Evolutionary conservation across 1,140 invertebrate species (phyloP).

Genomic region (Meloidogyne chitwoodi): DNA sequence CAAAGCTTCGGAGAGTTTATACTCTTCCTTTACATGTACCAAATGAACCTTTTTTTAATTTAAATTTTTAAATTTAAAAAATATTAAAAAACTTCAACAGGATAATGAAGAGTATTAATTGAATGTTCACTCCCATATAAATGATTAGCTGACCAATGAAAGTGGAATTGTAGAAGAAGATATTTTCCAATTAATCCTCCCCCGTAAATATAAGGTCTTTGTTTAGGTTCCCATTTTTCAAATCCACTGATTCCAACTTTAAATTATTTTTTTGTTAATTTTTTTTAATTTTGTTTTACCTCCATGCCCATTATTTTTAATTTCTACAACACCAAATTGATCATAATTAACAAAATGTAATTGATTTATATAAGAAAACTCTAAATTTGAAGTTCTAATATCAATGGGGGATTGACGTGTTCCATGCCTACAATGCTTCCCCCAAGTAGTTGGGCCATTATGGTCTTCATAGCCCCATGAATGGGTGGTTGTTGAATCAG

Average conservation of each 20-base stretch:
- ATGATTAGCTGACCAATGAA: slow-evolving; percentile 80
- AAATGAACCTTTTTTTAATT: slow-evolving; percentile 57
- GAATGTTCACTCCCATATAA: slow-evolving; percentile 79
- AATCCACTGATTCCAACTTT: slow-evolving; percentile 55
- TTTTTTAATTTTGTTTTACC: slow-evolving; percentile 34
- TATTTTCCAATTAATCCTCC: slow-evolving; percentile 72
- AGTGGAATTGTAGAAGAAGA: slow-evolving; percentile 75
- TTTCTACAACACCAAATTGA: slow-evolving; percentile 37
- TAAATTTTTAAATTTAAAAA: neutral
- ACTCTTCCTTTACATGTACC: slow-evolving; percentile 55
- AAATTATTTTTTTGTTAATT: slow-evolving; percentile 21
- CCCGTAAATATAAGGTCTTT: slow-evolving; percentile 62
- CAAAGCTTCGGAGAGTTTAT: slow-evolving; percentile 27
- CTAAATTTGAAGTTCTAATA: slow-evolving; percentile 47
- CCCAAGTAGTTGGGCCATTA: slow-evolving; percentile 47
- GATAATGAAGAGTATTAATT: slow-evolving; percentile 69
- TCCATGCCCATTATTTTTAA: slow-evolving; percentile 52
- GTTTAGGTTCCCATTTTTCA: slow-evolving; percentile 41
- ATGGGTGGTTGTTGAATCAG: neutral
- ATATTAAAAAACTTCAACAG: slow-evolving; percentile 49
- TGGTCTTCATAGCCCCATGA: slow-evolving; percentile 46
- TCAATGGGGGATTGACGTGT: slow-evolving; percentile 56
- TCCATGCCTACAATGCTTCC: slow-evolving; percentile 41
- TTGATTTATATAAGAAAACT: slow-evolving; percentile 22
- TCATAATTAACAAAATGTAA: slow-evolving; percentile 56